A percentile compares a stretch with the other conserved stretches of the same genome.
These are phyloP conservation scores for Aepyceros melampus DNA, from an alignment of 2,113 vertebrate species.

Conservation along the genomic window DNA sequence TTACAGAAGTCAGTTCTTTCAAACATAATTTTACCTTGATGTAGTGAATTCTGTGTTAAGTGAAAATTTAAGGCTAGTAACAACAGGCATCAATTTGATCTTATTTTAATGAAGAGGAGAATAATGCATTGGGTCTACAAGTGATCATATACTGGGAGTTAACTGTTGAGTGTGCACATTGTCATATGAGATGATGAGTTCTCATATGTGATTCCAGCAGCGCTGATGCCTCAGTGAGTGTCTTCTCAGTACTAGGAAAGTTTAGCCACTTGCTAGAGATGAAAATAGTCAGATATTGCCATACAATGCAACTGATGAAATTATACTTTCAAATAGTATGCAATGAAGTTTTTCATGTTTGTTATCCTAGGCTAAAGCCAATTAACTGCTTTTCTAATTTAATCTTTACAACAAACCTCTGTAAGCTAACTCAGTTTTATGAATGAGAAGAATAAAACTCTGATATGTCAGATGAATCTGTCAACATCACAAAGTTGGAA, in stretches of 20 bases:
- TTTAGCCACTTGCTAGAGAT: not conserved
- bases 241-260: not conserved
- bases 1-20: not conserved
- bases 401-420: not conserved
- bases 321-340: not conserved
- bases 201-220: not conserved
- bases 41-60: not conserved
- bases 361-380: not conserved
- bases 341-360: not conserved
- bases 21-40: not conserved
- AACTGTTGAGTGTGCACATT: not conserved
- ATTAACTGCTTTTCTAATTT: not conserved
- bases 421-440: not conserved
- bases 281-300: not conserved
- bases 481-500: not conserved
- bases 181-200: not conserved
- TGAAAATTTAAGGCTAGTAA: not conserved
- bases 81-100: not conserved
- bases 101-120: not conserved
- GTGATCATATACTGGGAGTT: not conserved
- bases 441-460: not conserved
- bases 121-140: not conserved
- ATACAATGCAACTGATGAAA: not conserved
- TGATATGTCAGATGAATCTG: not conserved
- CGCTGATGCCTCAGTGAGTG: not conserved